Evolutionary conservation across 2,797 vertebrate genomes (phyloP), one percentile per base, ranked within the genome.

Genomic region (Chaetophractus vellerosus): DNA sequence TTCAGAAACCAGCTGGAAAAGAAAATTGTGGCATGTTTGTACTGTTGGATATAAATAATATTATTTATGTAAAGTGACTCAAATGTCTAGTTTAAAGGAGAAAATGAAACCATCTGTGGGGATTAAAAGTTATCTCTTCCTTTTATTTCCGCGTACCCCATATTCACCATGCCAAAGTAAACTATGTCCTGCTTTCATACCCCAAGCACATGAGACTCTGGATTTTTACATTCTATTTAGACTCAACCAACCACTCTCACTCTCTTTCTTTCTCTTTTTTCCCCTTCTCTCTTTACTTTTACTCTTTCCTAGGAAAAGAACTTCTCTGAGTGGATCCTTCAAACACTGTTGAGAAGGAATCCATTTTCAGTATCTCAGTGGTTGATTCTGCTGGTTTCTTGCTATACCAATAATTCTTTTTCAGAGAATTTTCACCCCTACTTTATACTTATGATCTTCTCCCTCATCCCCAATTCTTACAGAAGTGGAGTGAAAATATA

Each of bases 61-160:
- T 63, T 96, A 92, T 91, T 85, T 52, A 52, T 14, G 41, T 83
- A 88, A 94, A 75, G 41, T 36, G 33, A 85, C 57, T 88, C 76
- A 82, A 88, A 75, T 68, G 31, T 63, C 28, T 45, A 81, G 48
- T 84, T 80, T 41, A 80, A 28, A 28, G 45, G 63, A 88, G 38
- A 88, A 76, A 48, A 85, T 45, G n/a, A 79, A 88, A 55, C 66
- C 48, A 26, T 59, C 79, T 68, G 45, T 72, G 57, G 66, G 88
- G 75, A 79, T 75, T n/a, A 75, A n/a, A 89, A 82, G 11, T 68
- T 72, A n/a, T 45, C 19, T 85, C 9, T 86, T 63, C 50, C 50
- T 87, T 82, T 75, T 75, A 88, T 95, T 78, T 79, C 15, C 26
- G 57, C 19, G 71, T 15, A 28, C 4, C 9, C 48, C n/a, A 2